phyloP scores from a whole-genome alignment of 2,797 vertebrate species.

The Oreortyx pictus region DNA sequence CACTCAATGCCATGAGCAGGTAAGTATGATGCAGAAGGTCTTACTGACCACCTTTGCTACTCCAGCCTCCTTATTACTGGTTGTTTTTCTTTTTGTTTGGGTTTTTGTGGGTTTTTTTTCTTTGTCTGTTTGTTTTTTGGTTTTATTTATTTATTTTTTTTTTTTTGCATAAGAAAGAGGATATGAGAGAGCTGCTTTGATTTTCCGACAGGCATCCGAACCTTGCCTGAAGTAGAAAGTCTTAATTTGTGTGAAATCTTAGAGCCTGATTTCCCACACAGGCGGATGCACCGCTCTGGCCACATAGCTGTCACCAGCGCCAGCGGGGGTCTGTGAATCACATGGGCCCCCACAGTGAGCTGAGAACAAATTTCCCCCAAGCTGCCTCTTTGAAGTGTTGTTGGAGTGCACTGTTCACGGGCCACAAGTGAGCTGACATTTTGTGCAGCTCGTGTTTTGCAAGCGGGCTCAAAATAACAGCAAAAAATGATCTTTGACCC shows the following conservation, averaged over 20 bases:
- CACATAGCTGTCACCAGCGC: neutral
- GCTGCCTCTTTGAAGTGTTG: constrained; percentile 58
- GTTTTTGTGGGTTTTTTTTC: too few species aligned
- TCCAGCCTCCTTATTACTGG: neutral
- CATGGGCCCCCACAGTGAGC: neutral
- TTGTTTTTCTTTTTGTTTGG: too few species aligned
- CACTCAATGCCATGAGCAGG: neutral
- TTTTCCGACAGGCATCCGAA: neutral
- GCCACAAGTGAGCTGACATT: constrained; percentile 37
- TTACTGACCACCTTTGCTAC: neutral
- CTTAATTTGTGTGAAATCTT: neutral
- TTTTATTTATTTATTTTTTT: too few species aligned
- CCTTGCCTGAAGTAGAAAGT: neutral
- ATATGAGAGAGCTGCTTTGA: neutral
- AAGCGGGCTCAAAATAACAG: constrained; percentile 14
- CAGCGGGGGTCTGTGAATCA: constrained; percentile 5
- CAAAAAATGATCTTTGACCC: constrained; percentile 32
- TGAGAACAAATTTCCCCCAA: neutral
- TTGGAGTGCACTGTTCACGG: neutral
- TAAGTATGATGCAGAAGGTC: fast-evolving
- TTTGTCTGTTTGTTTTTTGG: too few species aligned
- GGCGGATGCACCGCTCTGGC: neutral
- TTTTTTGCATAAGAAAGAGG: neutral
- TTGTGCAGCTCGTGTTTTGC: constrained; percentile 14
- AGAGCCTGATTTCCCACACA: neutral